phyloP scores from a whole-genome alignment of 2,797 vertebrate genomes.

The Catamblyrhynchus diadema region DNA sequence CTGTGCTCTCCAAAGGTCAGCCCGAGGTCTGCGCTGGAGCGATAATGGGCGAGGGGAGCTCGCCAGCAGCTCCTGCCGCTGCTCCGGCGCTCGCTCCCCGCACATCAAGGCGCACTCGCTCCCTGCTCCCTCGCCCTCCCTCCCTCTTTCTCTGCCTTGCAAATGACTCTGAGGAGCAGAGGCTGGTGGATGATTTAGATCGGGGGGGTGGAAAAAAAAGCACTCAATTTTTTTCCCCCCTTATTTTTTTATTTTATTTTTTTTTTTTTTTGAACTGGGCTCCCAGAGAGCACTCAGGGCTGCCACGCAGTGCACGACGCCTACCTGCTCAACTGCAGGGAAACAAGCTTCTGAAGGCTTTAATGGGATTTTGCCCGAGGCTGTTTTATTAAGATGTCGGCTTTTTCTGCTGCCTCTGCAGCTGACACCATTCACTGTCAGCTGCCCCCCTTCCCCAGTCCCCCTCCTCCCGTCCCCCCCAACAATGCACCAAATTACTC shows the following conservation, averaged over 20 bases:
- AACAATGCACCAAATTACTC: constrained; percentile 84
- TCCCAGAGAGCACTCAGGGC: constrained; percentile 83
- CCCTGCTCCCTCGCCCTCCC: constrained; percentile 32
- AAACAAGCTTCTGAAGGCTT: constrained; percentile 99
- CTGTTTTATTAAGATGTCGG: constrained; percentile 99
- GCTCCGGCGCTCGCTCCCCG: constrained; percentile 58
- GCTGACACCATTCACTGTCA: constrained; percentile 96
- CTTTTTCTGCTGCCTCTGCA: constrained; percentile 99
- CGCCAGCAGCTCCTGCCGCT: constrained; percentile 59
- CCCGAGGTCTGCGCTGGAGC: constrained; percentile 66
- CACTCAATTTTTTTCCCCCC: constrained; percentile 45
- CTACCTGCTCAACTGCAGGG: constrained; percentile 98
- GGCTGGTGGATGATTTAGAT: constrained; percentile 74
- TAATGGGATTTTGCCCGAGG: constrained; percentile 99
- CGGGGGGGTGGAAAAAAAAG: neutral
- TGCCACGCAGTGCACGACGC: constrained; percentile 77
- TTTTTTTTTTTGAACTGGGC: constrained; percentile 76
- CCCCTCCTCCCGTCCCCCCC: constrained; percentile 77
- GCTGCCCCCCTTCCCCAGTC: constrained; percentile 84
- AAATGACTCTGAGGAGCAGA: constrained; percentile 82
- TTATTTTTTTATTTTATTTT: neutral
- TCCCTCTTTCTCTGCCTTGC: constrained; percentile 79
- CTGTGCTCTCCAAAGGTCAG: constrained; percentile 80
- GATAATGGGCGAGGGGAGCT: constrained; percentile 75
- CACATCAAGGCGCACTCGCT: constrained; percentile 75